Evolutionary conservation across 2,797 vertebrate genomes (phyloP).

Genomic region (Leptatherina wallacei): DNA sequence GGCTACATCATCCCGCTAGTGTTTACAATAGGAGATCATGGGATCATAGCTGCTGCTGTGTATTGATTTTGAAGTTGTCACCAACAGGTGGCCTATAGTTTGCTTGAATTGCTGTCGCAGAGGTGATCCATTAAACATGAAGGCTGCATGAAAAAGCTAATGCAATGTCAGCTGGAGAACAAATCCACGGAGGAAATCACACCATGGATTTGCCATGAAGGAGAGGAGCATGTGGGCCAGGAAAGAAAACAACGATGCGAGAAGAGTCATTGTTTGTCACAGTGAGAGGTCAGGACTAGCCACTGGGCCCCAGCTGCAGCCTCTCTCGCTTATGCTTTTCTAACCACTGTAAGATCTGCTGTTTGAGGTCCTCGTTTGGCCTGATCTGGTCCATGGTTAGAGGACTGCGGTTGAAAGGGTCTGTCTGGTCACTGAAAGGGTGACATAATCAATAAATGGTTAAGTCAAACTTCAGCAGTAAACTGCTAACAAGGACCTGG

Average conservation of each 20-base stretch:
- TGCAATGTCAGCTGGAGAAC: constrained; percentile 39
- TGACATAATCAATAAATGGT: constrained; percentile 23
- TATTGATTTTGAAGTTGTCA: constrained; percentile 40
- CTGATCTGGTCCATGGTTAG: constrained; percentile 99
- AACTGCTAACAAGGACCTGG: neutral
- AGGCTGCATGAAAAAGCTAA: constrained; percentile 54
- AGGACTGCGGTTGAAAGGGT: constrained; percentile 98
- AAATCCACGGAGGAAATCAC: constrained; percentile 64
- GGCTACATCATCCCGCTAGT: constrained; percentile 31
- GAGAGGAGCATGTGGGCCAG: constrained; percentile 58
- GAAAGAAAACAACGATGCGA: constrained; percentile 38
- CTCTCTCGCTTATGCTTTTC: constrained; percentile 90
- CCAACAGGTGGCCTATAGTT: constrained; percentile 50
- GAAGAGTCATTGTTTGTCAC: constrained; percentile 52
- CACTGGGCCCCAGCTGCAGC: constrained; percentile 87
- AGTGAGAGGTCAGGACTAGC: constrained; percentile 71
- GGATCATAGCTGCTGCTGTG: constrained; percentile 46
- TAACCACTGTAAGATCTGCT: constrained; percentile 94
- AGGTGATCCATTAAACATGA: constrained; percentile 52
- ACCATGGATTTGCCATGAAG: constrained; percentile 59
- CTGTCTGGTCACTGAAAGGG: constrained; percentile 92
- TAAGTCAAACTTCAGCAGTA: neutral
- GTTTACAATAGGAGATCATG: constrained; percentile 32
- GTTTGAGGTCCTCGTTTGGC: constrained; percentile 94
- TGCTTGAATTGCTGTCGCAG: constrained; percentile 47